Evolutionary conservation across 2,888 invertebrate genomes (phyloP), one percentile per base, ranked within the genome.

Genomic region (Rhodophaea formosa): DNA sequence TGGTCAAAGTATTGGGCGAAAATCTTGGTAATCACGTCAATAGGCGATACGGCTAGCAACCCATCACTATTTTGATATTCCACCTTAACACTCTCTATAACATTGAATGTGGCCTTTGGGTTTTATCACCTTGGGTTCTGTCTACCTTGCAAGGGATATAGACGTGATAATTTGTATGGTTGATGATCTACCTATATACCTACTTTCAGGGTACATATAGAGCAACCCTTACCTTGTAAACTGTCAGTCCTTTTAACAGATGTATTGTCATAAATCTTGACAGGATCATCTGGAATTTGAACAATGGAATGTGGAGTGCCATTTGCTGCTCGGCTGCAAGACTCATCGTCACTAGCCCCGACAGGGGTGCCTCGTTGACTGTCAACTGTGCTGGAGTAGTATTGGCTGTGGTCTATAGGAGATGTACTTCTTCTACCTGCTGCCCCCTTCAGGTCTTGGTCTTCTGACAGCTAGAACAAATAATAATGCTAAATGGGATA

Each of bases 231-330:
- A 91, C 91, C 90, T 86, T 90, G 91, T 71, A 89, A 80, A 71
- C 74, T 85, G 64, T 92, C 92, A 76, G 70, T 86, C 63, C 91
- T 82, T 63, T 86, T 90, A 10, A 86, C 70, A 14, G 88, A 88
- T 63, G 82, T 84, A 59, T 80, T 80, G 56, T 92, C 91, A 72
- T 84, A 91, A 42, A 88, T 81, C 67, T 86, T 86, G 35, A 80
- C 82, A 56, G 82, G 70, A 32, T 92, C 91, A 62, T 92, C 92
- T 59, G 93, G 92, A 23, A 95, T 94, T 80, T 95, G 94, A 14
- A 95, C 94, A 60, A 95, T 92, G 63, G 95, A 95, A 90, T 95
- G 95, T 70, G 94, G 93, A 8, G 93, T 92, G 62, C 93, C 92
- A n/a, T 92, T 92, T 39, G 90, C 81, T 52, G 81, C 85, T 17